Evolutionary conservation across 2,113 vertebrate genomes (phyloP).

Genomic region (Syngnathoides biaculeatus): DNA sequence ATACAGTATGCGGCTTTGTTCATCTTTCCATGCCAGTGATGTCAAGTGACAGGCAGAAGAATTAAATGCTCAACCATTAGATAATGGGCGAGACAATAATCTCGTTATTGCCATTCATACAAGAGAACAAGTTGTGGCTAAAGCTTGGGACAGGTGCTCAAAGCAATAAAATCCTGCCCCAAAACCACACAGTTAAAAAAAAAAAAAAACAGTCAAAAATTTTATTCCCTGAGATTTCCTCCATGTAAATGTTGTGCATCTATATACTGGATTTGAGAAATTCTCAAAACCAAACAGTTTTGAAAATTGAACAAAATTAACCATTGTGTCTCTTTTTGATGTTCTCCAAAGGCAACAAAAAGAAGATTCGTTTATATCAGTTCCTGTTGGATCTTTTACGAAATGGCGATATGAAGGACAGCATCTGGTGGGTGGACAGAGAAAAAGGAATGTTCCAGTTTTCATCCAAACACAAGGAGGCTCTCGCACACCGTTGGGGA

Average conservation of each 20-base stretch:
- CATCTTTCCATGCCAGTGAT: neutral
- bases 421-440: constrained; percentile 99
- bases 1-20: neutral
- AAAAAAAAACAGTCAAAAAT: too few species aligned
- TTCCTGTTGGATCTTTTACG: constrained; percentile 95
- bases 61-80: neutral
- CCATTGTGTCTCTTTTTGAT: constrained; percentile 13
- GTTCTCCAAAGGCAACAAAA: constrained; percentile 85
- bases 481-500: constrained; percentile 92
- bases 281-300: neutral
- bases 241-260: neutral
- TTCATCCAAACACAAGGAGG: constrained; percentile 99
- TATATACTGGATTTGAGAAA: too few species aligned
- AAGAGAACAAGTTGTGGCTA: neutral
- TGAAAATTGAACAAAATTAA: neutral
- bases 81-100: neutral
- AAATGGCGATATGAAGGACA: constrained; percentile 96
- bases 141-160: too few species aligned
- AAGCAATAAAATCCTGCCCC: too few species aligned
- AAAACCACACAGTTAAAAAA: too few species aligned
- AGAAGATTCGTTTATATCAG: constrained; percentile 97
- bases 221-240: too few species aligned
- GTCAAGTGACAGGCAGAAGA: neutral
- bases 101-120: neutral
- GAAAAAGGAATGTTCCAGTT: constrained; percentile 99